Base-by-base conservation (phyloP, 2,797 vertebrate genomes). In the Lagocephalus sceleratus region DNA sequence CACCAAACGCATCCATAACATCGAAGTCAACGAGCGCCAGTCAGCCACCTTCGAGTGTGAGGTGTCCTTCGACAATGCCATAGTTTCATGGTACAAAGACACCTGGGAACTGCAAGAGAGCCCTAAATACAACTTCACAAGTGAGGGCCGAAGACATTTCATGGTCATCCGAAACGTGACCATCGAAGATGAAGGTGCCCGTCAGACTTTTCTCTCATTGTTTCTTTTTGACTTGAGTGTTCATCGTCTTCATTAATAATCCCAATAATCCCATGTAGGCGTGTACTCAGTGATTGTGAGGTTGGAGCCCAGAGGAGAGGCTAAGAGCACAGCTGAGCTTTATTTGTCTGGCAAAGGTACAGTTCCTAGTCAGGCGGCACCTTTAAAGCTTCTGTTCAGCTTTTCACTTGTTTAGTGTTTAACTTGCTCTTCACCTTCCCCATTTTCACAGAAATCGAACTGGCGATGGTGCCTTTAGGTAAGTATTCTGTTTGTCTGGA, bases 41-140 rank as follows among this genome's bases (percentile, higher is more conserved):
- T 94, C 95, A 0, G 96, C 96, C 75, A 96, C 94, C 58, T 99
- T 99, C 26, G 97, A 99, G 75, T 99, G 97, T 0, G 97, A 99
- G 65, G 97, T 99, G 54, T 99, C 97, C 68, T 99, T 99, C 61
- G 97, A 99, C 85, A 95, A 98, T 49, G 97, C 97, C 6, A 86
- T 98, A 6, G 95, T 99, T 61, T 97, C 97, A 0, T 99, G 97
- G 97, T 99, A 98, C 84, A 99, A 99, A 91, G 96, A 95, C 73
- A 93, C 94, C 35, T 94, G 91, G 70, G 97, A 98, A 75, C 91
- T 99, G 74, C 91, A 75, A 56, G 97, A 99, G 79, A 94, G 97
- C 85, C 85, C 89, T 58, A 99, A 99, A 73, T 99, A 98, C 90
- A 98, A 93, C 85, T 99, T 99, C 76, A 92, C 86, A 79, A 98